These are phyloP conservation scores for Dasysyrphus tricinctus DNA, from an alignment of 2,888 invertebrate genomes.

Conservation along the genomic window DNA sequence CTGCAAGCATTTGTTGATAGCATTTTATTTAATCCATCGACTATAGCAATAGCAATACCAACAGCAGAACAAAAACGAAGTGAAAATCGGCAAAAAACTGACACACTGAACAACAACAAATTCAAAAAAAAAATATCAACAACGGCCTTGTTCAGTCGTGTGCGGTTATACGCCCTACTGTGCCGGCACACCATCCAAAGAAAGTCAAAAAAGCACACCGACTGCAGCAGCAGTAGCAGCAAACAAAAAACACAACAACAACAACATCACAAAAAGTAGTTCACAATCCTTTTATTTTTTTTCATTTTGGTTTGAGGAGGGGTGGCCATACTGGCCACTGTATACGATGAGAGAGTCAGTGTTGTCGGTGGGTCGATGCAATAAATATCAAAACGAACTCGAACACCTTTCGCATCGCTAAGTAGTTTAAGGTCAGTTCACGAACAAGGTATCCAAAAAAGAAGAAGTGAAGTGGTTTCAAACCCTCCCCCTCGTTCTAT, in stretches of 20 bases:
- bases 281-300: constrained; percentile 49
- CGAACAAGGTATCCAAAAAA: constrained; percentile 47
- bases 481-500: neutral
- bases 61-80: constrained; percentile 49
- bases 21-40: constrained; percentile 69
- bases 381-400: constrained; percentile 51
- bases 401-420: constrained; percentile 61
- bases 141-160: constrained; percentile 74
- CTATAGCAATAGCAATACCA: neutral
- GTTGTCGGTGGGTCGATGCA: constrained; percentile 19
- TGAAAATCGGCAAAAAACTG: constrained; percentile 20
- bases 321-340: constrained; percentile 6
- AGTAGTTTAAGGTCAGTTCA: constrained; percentile 75
- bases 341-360: constrained; percentile 1
- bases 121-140: constrained; percentile 37
- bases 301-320: neutral
- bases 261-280: constrained; percentile 2
- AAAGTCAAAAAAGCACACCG: constrained; percentile 39
- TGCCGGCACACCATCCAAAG: constrained; percentile 55
- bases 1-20: constrained; percentile 69
- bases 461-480: constrained; percentile 1
- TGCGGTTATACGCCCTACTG: constrained; percentile 73
- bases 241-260: neutral
- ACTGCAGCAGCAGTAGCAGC: neutral
- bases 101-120: neutral